phyloP scores from a whole-genome alignment of 2,888 invertebrate genomes.

The Nephrotoma appendiculata region DNA sequence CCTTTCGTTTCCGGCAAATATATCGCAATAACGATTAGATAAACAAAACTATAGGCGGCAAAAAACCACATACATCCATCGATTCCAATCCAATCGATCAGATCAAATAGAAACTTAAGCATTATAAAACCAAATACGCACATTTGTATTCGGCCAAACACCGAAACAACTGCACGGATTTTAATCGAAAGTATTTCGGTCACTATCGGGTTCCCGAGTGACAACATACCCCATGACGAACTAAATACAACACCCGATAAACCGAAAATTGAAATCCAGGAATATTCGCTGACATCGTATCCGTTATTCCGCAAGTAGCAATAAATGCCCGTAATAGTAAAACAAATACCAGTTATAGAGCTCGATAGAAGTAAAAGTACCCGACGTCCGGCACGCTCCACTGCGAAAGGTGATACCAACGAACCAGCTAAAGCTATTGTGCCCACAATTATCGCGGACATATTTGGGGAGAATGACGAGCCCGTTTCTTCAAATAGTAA shows the following conservation, averaged over 20 bases:
- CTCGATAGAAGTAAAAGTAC: conserved; percentile 21
- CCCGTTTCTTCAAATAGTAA: conserved; percentile 26
- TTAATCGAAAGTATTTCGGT: background rate
- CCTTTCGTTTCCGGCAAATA: conserved; percentile 30
- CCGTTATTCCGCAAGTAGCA: conserved; percentile 18
- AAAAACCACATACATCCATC: conserved; percentile 25
- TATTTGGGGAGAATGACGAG: conserved; percentile 22
- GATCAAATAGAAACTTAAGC: background rate
- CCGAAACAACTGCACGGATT: background rate
- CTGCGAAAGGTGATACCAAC: conserved; percentile 21
- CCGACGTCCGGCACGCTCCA: conserved; percentile 24
- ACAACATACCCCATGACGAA: conserved; percentile 24
- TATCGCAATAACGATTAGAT: conserved; percentile 21
- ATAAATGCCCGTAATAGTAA: conserved; percentile 21
- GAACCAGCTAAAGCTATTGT: conserved; percentile 13
- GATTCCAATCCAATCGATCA: background rate
- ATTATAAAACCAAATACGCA: background rate
- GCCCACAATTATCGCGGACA: conserved; percentile 27
- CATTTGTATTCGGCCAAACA: background rate
- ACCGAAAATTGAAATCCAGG: conserved; percentile 27
- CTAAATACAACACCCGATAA: conserved; percentile 27
- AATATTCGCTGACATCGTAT: conserved; percentile 17
- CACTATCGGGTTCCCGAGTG: conserved; percentile 20
- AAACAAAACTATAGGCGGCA: conserved; percentile 19
- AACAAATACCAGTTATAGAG: conserved; percentile 22